Percentiles rank a stretch among this genome's conserved stretches.
Conservation (phyloP, 2,113 vertebrate species). For the Emydocephalus ijimae region DNA sequence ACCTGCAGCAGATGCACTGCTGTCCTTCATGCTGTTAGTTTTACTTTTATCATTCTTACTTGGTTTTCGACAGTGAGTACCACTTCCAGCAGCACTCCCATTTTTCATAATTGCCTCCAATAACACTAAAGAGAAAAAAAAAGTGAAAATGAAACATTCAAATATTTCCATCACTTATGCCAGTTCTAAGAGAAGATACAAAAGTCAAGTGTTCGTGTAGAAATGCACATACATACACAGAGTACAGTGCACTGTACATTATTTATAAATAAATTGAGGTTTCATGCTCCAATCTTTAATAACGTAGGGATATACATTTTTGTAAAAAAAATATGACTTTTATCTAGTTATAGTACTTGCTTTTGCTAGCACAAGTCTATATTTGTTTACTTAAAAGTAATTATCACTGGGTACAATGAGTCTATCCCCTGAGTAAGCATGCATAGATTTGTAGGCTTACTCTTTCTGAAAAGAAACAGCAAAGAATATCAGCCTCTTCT, state of each 20-base stretch:
- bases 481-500: neutral
- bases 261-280: neutral
- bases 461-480: neutral
- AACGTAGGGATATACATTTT: neutral
- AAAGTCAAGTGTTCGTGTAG: neutral
- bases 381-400: neutral
- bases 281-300: neutral
- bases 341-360: neutral
- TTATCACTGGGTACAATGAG: neutral
- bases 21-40: conserved; percentile 60
- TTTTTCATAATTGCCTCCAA: conserved; percentile 87
- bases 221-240: neutral
- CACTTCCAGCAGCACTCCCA: conserved; percentile 82
- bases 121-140: conserved; percentile 72
- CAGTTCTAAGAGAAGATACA: neutral
- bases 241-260: neutral
- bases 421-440: neutral
- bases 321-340: neutral
- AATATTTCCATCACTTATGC: neutral
- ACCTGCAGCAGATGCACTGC: conserved; percentile 52
- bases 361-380: neutral
- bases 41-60: conserved; percentile 65
- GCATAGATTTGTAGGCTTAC: neutral
- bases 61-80: conserved; percentile 75
- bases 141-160: conserved; percentile 14